A percentile compares a stretch with the other conserved stretches of the same genome.
These are phyloP conservation scores for Rotaria sp. DNA, from an alignment of 2,888 invertebrate genomes.

Conservation along the genomic window DNA sequence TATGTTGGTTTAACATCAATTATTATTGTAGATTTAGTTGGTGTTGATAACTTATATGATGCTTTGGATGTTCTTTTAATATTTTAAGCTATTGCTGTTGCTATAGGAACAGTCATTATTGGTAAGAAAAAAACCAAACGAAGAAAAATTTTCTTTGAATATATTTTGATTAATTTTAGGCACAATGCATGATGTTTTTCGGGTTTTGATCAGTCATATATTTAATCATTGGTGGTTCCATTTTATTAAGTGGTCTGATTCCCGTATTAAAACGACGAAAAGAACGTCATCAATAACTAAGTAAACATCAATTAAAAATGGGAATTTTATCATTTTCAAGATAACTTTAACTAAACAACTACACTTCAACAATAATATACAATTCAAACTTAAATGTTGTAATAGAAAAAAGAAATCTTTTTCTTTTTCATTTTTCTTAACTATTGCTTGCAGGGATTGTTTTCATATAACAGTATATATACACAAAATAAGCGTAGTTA, in stretches of 20 bases:
- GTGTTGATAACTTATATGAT: constrained; percentile 37
- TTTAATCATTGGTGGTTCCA: constrained; percentile 30
- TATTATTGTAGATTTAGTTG: constrained; percentile 36
- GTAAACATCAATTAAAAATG: not conserved
- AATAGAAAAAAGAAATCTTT: not conserved
- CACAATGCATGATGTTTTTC: constrained; percentile 25
- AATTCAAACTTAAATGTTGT: not conserved
- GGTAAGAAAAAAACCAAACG: not conserved
- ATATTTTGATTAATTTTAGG: not conserved
- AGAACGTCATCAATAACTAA: not conserved
- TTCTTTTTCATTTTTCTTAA: not conserved
- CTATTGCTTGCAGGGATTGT: not conserved
- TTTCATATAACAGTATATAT: not conserved
- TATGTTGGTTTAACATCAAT: constrained; percentile 37
- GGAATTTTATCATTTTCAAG: not conserved
- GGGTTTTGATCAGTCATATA: not conserved
- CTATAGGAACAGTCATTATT: constrained; percentile 29
- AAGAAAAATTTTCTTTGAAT: not conserved
- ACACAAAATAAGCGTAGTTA: not conserved
- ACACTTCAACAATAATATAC: no score
- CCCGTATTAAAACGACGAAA: not conserved
- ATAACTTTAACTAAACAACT: not conserved
- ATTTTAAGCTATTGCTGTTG: constrained; percentile 37
- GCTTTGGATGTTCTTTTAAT: constrained; percentile 36
- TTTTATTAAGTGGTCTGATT: constrained; percentile 35